phyloP scores from a whole-genome alignment of 1,140 invertebrate species.

The Proales similis region DNA sequence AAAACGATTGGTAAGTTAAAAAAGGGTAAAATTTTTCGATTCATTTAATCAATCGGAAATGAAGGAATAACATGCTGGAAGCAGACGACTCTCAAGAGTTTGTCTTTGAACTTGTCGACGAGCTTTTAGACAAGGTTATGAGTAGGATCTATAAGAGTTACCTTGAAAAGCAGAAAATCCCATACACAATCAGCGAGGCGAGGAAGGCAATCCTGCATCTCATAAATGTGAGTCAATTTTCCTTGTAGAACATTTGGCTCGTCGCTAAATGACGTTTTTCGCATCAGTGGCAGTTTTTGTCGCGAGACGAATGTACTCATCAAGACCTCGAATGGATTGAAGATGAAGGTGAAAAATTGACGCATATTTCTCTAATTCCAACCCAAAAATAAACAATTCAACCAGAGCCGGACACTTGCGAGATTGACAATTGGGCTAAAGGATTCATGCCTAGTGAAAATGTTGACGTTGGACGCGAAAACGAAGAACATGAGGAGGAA shows the following conservation, averaged over 20 bases:
- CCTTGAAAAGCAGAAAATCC: conserved; percentile 47
- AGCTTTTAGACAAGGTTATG: conserved; percentile 43
- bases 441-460: conserved; percentile 50
- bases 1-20: conserved; percentile 48
- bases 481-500: neutral
- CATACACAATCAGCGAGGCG: conserved; percentile 50
- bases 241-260: neutral
- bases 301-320: conserved; percentile 44
- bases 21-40: neutral
- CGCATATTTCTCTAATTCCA: neutral
- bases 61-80: conserved; percentile 50
- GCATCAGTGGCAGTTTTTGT: conserved; percentile 50
- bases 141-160: conserved; percentile 48
- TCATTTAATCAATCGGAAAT: neutral
- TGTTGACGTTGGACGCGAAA: neutral
- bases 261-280: neutral
- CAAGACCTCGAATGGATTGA: conserved; percentile 45
- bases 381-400: neutral
- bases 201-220: conserved; percentile 50
- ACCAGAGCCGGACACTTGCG: conserved; percentile 48
- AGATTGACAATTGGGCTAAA: conserved; percentile 52
- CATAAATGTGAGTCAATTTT: conserved; percentile 45
- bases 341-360: conserved; percentile 45
- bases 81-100: conserved; percentile 49
- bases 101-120: conserved; percentile 48